Conservation (phyloP, 2,113 vertebrate species). For the Guaruba guarouba region DNA sequence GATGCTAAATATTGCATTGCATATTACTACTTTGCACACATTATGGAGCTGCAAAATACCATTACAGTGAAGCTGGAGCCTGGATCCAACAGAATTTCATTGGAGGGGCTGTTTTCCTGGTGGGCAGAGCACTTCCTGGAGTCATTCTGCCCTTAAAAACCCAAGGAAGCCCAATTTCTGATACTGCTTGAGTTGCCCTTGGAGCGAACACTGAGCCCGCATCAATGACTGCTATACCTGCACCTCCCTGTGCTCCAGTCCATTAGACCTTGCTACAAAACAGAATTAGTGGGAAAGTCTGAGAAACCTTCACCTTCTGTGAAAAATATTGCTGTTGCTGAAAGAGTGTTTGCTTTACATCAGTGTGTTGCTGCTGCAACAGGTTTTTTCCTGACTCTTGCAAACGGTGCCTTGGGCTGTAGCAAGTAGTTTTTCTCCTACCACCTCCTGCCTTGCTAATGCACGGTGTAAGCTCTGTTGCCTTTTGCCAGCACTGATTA, state of each 20-base stretch:
- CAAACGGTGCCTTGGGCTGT: neutral
- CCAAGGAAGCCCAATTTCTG: neutral
- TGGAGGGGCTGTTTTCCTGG: neutral
- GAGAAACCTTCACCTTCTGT: neutral
- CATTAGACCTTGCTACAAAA: neutral
- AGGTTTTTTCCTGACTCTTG: neutral
- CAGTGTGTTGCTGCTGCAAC: neutral
- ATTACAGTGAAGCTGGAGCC: neutral
- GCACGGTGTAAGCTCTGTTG: neutral
- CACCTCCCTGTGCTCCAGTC: neutral
- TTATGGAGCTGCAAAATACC: neutral
- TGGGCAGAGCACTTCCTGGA: neutral
- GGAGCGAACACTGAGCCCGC: fast-evolving
- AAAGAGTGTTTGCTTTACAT: neutral
- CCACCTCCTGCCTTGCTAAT: neutral
- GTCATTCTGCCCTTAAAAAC: neutral
- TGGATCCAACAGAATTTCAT: neutral
- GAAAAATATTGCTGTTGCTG: neutral
- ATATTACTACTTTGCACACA: neutral
- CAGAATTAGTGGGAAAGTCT: neutral
- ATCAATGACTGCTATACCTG: fast-evolving
- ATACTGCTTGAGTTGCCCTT: neutral
- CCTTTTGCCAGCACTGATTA: constrained; percentile 32
- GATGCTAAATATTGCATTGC: neutral
- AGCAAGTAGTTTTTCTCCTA: neutral